Percentiles rank a stretch among this genome's conserved stretches.
phyloP scores from a whole-genome alignment of 1,140 invertebrate genomes.

The Zophobas atratus region DNA sequence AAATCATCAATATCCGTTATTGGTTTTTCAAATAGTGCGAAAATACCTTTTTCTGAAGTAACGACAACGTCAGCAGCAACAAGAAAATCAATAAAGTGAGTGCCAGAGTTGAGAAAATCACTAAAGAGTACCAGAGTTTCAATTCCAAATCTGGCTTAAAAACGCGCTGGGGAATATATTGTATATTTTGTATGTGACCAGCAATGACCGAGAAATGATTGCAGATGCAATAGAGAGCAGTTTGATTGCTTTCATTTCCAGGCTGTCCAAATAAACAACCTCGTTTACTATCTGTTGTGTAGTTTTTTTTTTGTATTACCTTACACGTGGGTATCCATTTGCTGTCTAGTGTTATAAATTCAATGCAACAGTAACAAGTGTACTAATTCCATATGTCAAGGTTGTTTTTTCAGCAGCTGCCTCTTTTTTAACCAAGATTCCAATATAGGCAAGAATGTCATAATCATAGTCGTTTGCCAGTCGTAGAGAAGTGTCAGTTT shows the following conservation, averaged over 20 bases:
- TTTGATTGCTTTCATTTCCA: neutral
- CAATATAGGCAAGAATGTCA: constrained; percentile 10
- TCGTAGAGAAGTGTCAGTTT: neutral
- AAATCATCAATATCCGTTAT: neutral
- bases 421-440: neutral
- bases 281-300: neutral
- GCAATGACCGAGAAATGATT: constrained; percentile 4
- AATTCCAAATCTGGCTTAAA: neutral
- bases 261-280: constrained; percentile 1
- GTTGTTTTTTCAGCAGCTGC: neutral
- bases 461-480: neutral
- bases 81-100: neutral
- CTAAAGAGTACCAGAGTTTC: neutral
- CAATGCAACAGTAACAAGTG: neutral
- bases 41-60: constrained; percentile 13
- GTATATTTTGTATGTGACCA: neutral
- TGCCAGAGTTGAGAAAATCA: neutral
- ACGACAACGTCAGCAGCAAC: neutral
- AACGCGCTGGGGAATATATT: neutral
- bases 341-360: neutral
- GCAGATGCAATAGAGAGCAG: neutral
- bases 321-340: neutral
- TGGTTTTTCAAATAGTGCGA: neutral
- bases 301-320: neutral
- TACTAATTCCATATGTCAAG: neutral